phyloP scores from a whole-genome alignment of 2,797 vertebrate species.

The Ctenopoma kingsleyae region DNA sequence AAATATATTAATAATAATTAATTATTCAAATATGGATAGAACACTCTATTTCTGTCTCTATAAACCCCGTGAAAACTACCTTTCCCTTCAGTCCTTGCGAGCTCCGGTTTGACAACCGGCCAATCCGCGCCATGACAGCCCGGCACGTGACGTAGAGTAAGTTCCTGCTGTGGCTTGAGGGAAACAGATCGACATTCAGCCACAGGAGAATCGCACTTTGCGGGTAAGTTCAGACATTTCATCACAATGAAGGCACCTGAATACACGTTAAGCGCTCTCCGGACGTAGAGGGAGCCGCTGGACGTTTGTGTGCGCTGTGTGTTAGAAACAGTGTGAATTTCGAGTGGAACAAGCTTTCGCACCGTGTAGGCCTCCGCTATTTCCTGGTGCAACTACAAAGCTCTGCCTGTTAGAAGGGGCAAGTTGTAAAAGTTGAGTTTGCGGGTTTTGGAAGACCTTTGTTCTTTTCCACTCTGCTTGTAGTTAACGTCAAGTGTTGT shows the following conservation, averaged over 20 bases:
- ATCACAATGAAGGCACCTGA: not conserved
- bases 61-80: conserved; percentile 28
- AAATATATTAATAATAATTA: no score
- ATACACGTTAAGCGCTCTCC: not conserved
- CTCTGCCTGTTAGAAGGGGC: conserved; percentile 57
- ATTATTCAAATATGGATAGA: no score
- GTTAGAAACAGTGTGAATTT: not conserved
- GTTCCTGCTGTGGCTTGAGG: conserved; percentile 72
- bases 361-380: conserved; percentile 69
- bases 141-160: conserved; percentile 70
- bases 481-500: no score
- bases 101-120: conserved; percentile 58
- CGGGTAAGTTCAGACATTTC: conserved; percentile 67
- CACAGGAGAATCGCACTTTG: conserved; percentile 73
- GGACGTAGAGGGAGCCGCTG: not conserved
- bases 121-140: conserved; percentile 67
- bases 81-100: conserved; percentile 37
- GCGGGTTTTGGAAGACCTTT: not conserved
- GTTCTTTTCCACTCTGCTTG: not conserved
- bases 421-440: conserved; percentile 73
- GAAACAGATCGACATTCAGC: conserved; percentile 67
- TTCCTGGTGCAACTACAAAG: conserved; percentile 76
- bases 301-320: not conserved
- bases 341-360: conserved; percentile 37
- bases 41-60: no score